phyloP scores from a whole-genome alignment of 2,888 invertebrate species.

The Portevinia maculata region DNA sequence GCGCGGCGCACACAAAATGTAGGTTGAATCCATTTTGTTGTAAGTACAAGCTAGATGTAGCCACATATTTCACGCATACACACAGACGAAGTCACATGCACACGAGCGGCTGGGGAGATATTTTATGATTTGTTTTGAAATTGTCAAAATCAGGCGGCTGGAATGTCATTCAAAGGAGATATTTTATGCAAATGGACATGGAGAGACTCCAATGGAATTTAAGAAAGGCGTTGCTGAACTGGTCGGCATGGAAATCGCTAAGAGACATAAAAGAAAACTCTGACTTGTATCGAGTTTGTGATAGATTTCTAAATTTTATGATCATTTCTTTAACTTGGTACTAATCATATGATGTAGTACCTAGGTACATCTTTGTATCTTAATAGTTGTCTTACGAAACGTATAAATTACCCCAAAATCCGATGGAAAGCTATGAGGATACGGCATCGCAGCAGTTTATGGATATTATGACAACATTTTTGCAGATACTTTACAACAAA shows the following conservation, averaged over 20 bases:
- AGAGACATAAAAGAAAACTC: too few relatives aligned
- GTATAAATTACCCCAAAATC: too few relatives aligned
- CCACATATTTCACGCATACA: slow-evolving; percentile 38
- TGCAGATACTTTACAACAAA: too few relatives aligned
- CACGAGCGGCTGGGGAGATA: slow-evolving; percentile 69
- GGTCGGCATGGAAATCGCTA: background rate
- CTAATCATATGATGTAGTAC: too few relatives aligned
- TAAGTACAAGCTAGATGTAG: slow-evolving; percentile 39
- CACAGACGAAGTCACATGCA: slow-evolving; percentile 8
- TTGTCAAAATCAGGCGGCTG: slow-evolving; percentile 81
- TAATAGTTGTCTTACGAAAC: too few relatives aligned
- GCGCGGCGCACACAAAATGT: slow-evolving; percentile 73
- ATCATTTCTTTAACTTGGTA: too few relatives aligned
- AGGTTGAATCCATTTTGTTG: slow-evolving; percentile 72
- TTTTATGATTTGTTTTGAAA: slow-evolving; percentile 82
- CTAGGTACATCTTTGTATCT: too few relatives aligned
- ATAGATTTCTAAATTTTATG: too few relatives aligned
- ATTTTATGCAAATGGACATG: slow-evolving; percentile 62
- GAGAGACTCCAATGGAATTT: slow-evolving; percentile 19
- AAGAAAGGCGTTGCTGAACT: background rate
- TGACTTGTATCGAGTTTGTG: too few relatives aligned
- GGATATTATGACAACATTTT: too few relatives aligned
- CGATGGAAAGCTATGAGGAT: too few relatives aligned
- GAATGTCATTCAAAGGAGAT: slow-evolving; percentile 61
- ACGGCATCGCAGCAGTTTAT: too few relatives aligned